Evolutionary conservation across 2,888 invertebrate genomes (phyloP), one percentile per base, ranked within the genome.

Genomic region (Margaritifera margaritifera): DNA sequence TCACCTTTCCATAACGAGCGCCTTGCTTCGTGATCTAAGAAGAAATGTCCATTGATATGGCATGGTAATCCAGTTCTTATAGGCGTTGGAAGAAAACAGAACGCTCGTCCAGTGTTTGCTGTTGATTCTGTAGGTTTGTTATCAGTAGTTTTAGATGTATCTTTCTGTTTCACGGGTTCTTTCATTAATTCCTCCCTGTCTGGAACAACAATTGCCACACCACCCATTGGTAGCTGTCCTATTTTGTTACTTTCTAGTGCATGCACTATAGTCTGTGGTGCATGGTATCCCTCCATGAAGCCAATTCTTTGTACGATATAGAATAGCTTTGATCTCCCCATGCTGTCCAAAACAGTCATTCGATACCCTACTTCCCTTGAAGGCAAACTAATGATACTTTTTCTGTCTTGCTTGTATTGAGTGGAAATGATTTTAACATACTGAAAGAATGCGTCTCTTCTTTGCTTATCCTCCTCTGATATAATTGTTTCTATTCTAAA

Each of bases 21-120:
- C 64, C 85, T 76, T 1, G 83, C 70, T 68, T 83, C 82, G 64
- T 84, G 82, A 62, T 83, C 84, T 5, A 86, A 73, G 15, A 77
- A 77, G 78, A 86, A 86, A 62, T 86, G 82, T 0, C 82, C 86
- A 73, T 87, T 84, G 11, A 85, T 69, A 68, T 85, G 83, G 4
- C 84, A 74, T 4, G 85, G 84, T 22, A 85, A 71, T 20, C 70
- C 72, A 6, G 79, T 82, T 20, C 54, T n/a, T 18, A 78, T 60
- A 22, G 84, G 84, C 24, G 84, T 61, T 61, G 85, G 84, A 20
- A 85, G 70, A 61, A 80, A 81, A 58, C 85, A 85, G 63, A 80
- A 85, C 5, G 73, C 75, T 42, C 42, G 11, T 42, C 42, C 42
- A 42, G 2, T 42, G 0, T 11, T 42, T 42, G 42, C 11, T 50